A percentile compares a stretch with the other conserved stretches of the same genome.
phyloP scores from a whole-genome alignment of 2,888 invertebrate species.

The Caenorhabditis sulstoni region DNA sequence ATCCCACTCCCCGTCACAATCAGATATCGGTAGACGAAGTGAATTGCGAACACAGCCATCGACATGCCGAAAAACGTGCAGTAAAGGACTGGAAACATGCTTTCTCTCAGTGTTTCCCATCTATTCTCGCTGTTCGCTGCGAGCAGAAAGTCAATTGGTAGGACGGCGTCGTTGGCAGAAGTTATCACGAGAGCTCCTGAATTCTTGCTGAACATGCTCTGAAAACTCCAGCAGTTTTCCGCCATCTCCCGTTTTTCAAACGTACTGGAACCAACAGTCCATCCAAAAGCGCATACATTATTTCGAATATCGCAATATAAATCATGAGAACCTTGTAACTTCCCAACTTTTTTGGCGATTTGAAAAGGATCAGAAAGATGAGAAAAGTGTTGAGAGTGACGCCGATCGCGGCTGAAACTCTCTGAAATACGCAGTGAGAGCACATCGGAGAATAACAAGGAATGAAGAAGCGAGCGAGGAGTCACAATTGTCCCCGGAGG shows the following conservation, averaged over 20 bases:
- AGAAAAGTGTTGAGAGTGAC: conserved; percentile 17
- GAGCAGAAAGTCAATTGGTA: neutral
- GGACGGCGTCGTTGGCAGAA: neutral
- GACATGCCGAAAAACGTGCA: conserved; percentile 41
- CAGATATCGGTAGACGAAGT: conserved; percentile 37
- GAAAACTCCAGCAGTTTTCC: neutral
- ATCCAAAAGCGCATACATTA: conserved; percentile 25
- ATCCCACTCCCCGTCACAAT: conserved; percentile 19
- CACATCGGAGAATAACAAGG: neutral
- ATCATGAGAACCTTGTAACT: conserved; percentile 35
- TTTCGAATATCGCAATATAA: conserved; percentile 32
- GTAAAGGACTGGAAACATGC: conserved; percentile 27
- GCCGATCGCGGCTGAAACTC: neutral
- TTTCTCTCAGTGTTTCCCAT: too few species aligned
- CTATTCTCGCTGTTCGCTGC: neutral
- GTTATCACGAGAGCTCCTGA: conserved; percentile 13
- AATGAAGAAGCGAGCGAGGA: neutral
- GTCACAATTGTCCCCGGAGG: too few species aligned
- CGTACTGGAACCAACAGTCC: conserved; percentile 21
- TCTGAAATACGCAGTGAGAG: conserved; percentile 13
- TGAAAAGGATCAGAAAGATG: conserved; percentile 18
- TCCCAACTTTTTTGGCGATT: conserved; percentile 29
- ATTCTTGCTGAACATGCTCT: conserved; percentile 22
- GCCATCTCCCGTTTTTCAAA: neutral
- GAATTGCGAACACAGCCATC: conserved; percentile 34